These are phyloP conservation scores for Trichacis sp. DNA, from an alignment of 2,888 invertebrate species.

Conservation along the genomic window DNA sequence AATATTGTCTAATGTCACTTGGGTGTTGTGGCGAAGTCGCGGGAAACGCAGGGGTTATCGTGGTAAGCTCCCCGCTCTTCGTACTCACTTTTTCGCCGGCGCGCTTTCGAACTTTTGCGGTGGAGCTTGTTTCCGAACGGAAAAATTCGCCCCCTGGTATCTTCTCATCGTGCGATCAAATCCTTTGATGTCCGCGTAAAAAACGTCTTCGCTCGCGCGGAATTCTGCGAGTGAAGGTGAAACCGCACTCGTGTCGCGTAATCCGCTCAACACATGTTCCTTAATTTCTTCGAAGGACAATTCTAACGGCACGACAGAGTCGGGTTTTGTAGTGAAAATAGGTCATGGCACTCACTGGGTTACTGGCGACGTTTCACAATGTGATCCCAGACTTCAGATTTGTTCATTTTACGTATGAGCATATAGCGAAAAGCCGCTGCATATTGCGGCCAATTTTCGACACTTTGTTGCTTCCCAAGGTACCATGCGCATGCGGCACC, in stretches of 20 bases:
- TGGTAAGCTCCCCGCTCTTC: background rate
- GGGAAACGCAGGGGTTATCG: no score
- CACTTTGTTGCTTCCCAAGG: slow-evolving; percentile 4
- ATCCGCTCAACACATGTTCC: slow-evolving; percentile 21
- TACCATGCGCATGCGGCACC: slow-evolving; percentile 30
- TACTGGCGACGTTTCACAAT: slow-evolving; percentile 21
- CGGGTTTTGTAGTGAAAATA: slow-evolving; percentile 33
- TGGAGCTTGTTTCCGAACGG: no score
- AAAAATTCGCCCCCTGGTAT: background rate
- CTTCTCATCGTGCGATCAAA: background rate
- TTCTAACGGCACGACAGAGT: slow-evolving; percentile 16
- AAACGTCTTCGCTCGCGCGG: slow-evolving; percentile 4
- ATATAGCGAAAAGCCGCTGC: slow-evolving; percentile 13
- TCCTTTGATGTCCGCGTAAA: slow-evolving; percentile 6
- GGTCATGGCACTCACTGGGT: slow-evolving; percentile 12
- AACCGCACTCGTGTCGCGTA: slow-evolving; percentile 15
- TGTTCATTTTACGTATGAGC: slow-evolving; percentile 17
- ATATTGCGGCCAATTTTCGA: slow-evolving; percentile 11
- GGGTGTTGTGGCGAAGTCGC: background rate
- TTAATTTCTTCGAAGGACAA: slow-evolving; percentile 21
- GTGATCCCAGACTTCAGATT: slow-evolving; percentile 22
- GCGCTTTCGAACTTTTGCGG: no score
- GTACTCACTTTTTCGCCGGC: background rate
- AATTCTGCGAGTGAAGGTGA: slow-evolving; percentile 3
- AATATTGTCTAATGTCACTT: no score